Conservation (phyloP, 1,140 invertebrate species). For the Hylaeus anthracinus region DNA sequence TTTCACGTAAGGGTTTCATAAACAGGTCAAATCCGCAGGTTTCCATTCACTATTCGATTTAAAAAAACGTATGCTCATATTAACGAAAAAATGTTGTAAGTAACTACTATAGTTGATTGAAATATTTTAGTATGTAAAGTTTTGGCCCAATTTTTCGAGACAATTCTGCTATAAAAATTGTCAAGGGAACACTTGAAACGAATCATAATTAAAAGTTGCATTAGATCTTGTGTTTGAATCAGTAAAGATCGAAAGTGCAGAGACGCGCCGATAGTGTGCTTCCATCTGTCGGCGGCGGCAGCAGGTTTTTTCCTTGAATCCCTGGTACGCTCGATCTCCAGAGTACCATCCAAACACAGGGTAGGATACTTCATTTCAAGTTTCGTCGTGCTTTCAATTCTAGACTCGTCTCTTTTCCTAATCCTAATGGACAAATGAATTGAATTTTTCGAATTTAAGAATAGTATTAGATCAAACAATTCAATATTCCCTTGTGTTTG, state of each 20-base stretch:
- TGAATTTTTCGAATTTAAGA: no score
- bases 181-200: no score
- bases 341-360: not conserved
- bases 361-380: not conserved
- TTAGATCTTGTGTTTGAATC: not conserved
- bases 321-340: slow-evolving; percentile 12
- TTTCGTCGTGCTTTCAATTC: not conserved
- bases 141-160: no score
- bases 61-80: no score
- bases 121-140: no score
- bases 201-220: no score
- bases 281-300: slow-evolving; percentile 62
- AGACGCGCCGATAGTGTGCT: slow-evolving; percentile 59
- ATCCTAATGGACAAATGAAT: not conserved
- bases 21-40: no score
- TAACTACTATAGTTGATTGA: no score
- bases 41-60: no score
- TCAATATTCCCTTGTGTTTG: not conserved
- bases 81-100: no score
- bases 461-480: not conserved
- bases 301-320: slow-evolving; percentile 48
- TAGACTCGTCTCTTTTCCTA: not conserved
- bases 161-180: no score
- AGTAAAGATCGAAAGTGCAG: not conserved
- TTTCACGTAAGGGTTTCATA: no score